phyloP scores from a whole-genome alignment of 2,888 invertebrate genomes.

The Eupeodes latifasciatus region DNA sequence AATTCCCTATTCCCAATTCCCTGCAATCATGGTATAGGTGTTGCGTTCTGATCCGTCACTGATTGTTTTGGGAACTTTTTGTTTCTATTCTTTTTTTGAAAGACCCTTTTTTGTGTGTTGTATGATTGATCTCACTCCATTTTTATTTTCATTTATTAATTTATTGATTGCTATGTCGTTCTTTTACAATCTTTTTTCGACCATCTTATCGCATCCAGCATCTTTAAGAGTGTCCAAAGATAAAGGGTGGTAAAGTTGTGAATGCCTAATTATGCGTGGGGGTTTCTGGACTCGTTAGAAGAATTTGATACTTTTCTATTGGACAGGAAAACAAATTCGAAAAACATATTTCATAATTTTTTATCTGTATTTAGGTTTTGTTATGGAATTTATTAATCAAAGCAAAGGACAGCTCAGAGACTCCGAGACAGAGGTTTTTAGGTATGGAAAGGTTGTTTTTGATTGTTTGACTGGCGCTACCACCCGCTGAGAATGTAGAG shows the following conservation, averaged over 20 bases:
- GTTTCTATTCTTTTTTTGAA: background rate
- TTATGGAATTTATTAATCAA: constrained; percentile 51
- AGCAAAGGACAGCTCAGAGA: background rate
- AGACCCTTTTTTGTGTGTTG: background rate
- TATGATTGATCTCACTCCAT: constrained; percentile 56
- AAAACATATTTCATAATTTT: constrained; percentile 62
- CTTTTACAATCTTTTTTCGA: background rate
- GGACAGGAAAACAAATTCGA: background rate
- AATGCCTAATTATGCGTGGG: constrained; percentile 73
- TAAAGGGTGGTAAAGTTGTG: constrained; percentile 52
- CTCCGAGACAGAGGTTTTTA: constrained; percentile 34
- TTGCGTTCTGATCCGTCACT: constrained; percentile 61
- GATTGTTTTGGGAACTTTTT: constrained; percentile 41
- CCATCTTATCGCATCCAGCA: constrained; percentile 42
- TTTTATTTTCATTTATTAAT: constrained; percentile 41
- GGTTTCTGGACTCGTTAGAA: background rate
- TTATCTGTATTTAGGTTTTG: constrained; percentile 24
- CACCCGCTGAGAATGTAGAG: constrained; percentile 68
- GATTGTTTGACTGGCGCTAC: constrained; percentile 70
- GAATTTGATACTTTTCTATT: constrained; percentile 41
- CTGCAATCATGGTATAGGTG: constrained; percentile 57
- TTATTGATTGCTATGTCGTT: constrained; percentile 50
- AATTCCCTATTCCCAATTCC: background rate
- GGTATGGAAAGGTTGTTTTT: constrained; percentile 21
- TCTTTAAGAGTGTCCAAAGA: constrained; percentile 3